Evolutionary conservation across 1,140 invertebrate genomes (phyloP), one percentile per base, ranked within the genome.

Genomic region (Apocrypta bakeri): DNA sequence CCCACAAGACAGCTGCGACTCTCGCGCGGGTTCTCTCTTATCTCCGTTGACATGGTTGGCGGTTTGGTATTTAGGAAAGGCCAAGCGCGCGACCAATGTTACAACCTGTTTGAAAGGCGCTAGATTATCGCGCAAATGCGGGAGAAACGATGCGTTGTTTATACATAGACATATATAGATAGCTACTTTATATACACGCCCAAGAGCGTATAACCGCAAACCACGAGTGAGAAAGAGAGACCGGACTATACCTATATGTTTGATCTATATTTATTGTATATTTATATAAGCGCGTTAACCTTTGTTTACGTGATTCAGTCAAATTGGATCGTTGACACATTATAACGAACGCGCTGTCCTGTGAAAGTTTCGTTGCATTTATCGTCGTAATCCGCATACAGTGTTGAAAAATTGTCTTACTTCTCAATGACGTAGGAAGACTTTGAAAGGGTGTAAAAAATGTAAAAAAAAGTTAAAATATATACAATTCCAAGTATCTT

Each of bases 31-130:
- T n/a, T n/a, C 24, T 56, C 77, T 73, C 74, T 33, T 81, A 87
- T 71, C 87, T 71, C 87, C 24, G 82, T 84, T 90, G 90, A 91
- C 90, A 90, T 88, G 90, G 88, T 91, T 91, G 90, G 89, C 89
- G 88, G 90, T 88, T 90, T 91, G 91, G 91, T 91, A 92, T 92
- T 92, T 92, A 91, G 90, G 90, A 91, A 91, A 92, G 91, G 91
- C 90, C 90, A 89, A 88, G 85, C 31, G 48, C 48, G 25, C 89
- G 86, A 90, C 87, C 91, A 92, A 91, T 92, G 91, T 91, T 90
- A 92, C 89, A 91, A 91, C 88, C 89, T 89, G 89, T 91, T 92
- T 89, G 90, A 91, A 92, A 91, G 89, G 90, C 87, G 87, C 86
- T 90, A 89, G 89, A 89, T 87, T 87, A 85, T 86, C 71, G 48